phyloP scores from a whole-genome alignment of 1,140 invertebrate species.

The Parapsyche elsis region DNA sequence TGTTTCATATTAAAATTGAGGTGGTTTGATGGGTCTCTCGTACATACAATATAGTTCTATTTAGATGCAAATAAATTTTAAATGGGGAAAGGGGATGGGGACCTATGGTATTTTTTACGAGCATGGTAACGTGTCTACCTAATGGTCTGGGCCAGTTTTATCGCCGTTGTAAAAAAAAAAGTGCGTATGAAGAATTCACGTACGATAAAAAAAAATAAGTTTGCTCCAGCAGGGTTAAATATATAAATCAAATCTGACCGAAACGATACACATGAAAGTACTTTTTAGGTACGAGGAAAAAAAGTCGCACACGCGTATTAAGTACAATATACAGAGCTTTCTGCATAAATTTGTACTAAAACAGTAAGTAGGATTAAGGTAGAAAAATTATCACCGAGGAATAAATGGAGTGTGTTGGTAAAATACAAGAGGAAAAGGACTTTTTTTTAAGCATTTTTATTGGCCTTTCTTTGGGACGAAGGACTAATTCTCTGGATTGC shows the following conservation, averaged over 20 bases:
- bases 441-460: background rate
- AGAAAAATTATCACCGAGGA: background rate
- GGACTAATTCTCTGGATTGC: slow-evolving; percentile 26
- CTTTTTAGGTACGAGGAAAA: background rate
- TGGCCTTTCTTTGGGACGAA: background rate
- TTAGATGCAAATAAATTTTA: too few relatives aligned
- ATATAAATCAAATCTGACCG: slow-evolving; percentile 36
- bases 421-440: background rate
- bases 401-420: background rate
- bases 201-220: slow-evolving; percentile 3
- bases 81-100: background rate
- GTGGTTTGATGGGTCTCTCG: too few relatives aligned
- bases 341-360: background rate
- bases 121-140: slow-evolving; percentile 24
- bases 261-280: background rate
- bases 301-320: background rate
- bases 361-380: background rate
- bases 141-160: slow-evolving; percentile 33
- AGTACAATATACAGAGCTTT: background rate
- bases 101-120: slow-evolving; percentile 17
- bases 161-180: slow-evolving; percentile 38
- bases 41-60: too few relatives aligned
- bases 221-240: background rate
- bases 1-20: too few relatives aligned
- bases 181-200: background rate